Base-by-base conservation (phyloP, 2,797 vertebrate species). In the Mormyrus proboscirostris region DNA sequence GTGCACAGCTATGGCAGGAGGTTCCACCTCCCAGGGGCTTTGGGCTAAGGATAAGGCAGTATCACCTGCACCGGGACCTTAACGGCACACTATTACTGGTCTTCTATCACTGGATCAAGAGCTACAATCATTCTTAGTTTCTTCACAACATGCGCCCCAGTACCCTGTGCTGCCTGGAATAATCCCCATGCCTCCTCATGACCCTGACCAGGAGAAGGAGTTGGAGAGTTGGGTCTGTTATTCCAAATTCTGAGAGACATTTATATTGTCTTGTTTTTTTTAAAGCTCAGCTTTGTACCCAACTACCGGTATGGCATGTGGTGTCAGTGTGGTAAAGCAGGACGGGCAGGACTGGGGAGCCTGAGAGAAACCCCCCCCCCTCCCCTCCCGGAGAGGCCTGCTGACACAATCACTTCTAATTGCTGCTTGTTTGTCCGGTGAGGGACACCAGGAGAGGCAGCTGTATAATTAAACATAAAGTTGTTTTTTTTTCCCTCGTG, bases 361-460 rank as follows among this genome's bases (percentile, higher is more conserved):
- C 59, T 50, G 38, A 57, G 29, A 29, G 3, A 33, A 33, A 33
- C 29, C 29, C 7, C 14, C 69, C 47, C 76, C 51, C 53, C 51
- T 3, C 3, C 65, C 12, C 73, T 0, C 50, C 19, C 14, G 16
- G 10, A 84, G 76, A 85, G 55, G 88, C n/a, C 79, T 25, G 59
- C 47, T 22, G 87, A 86, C 49, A 90, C 79, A 86, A 59, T 57
- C 79, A 88, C 82, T 86, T 73, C 55, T 90, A 90, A 90, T 73
- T 88, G 82, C 59, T 47, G 87, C 79, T 59, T 88, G 88, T 73
- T 90, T 8, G 82, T 85, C 49, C 59, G 73, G 89, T 73, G 57
- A 76, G 84, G 29, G 22, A 76, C 65, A 53, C 49, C 62, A 22
- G 86, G 86, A 89, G 87, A 90, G 87, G 85, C 47, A 85, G 51